A percentile compares a stretch with the other conserved stretches of the same genome.
phyloP scores from a whole-genome alignment of 2,888 invertebrate genomes.

The Cryptus viduatorius region DNA sequence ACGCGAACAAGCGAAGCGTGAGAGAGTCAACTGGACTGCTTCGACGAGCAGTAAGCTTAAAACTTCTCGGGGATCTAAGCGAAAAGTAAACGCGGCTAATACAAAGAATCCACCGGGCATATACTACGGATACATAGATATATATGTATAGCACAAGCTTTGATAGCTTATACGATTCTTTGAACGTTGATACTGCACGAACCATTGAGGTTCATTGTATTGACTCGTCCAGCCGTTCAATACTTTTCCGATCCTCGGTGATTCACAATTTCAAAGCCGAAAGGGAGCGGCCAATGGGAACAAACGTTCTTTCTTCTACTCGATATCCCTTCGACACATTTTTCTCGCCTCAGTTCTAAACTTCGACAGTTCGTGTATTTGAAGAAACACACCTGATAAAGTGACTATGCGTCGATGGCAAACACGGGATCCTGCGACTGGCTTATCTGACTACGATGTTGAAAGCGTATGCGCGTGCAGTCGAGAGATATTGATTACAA shows the following conservation, averaged over 20 bases:
- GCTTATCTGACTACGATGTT: constrained; percentile 33
- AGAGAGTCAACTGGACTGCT: constrained; percentile 5
- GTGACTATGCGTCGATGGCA: constrained; percentile 23
- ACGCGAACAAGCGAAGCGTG: constrained; percentile 21
- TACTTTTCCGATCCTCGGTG: constrained; percentile 27
- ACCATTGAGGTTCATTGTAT: constrained; percentile 1
- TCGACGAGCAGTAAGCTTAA: background rate
- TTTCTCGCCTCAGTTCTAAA: constrained; percentile 21
- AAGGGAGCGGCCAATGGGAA: background rate
- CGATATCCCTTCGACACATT: constrained; percentile 40
- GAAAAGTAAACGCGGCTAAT: constrained; percentile 31
- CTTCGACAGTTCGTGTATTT: constrained; percentile 45
- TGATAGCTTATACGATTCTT: background rate
- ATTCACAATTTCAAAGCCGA: constrained; percentile 17
- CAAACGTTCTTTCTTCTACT: constrained; percentile 29
- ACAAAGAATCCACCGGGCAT: background rate
- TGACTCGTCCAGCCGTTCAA: constrained; percentile 22
- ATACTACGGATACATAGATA: background rate
- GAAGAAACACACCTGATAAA: constrained; percentile 46
- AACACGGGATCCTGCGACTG: constrained; percentile 27
- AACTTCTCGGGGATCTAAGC: background rate
- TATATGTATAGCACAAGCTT: background rate
- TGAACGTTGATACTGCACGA: background rate
- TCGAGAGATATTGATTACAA: background rate
- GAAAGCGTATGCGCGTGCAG: constrained; percentile 2